phyloP scores from a whole-genome alignment of 2,113 vertebrate genomes.

The Zapornia atra region DNA sequence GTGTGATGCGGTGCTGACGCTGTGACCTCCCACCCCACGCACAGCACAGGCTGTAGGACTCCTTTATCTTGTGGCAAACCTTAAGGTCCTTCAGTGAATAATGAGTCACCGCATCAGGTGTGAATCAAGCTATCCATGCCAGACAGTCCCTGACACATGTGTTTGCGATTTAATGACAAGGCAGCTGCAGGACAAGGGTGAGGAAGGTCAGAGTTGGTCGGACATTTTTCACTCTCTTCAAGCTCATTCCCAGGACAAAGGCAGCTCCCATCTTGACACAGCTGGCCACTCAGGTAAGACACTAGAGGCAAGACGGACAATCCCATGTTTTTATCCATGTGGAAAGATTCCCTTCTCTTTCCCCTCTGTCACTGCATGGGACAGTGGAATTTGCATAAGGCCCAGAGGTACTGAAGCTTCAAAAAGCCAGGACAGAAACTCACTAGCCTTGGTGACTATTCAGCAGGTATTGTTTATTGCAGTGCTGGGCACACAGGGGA shows the following conservation, averaged over 20 bases:
- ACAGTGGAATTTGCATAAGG: not conserved
- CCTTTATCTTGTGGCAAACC: not conserved
- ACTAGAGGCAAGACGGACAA: not conserved
- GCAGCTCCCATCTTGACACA: not conserved
- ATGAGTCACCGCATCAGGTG: not conserved
- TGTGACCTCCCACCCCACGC: rapidly evolving
- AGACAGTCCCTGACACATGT: not conserved
- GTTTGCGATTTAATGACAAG: not conserved
- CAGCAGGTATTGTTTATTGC: too few relatives aligned
- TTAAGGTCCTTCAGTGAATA: not conserved
- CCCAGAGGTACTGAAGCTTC: not conserved
- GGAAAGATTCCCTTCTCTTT: not conserved
- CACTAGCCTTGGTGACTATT: too few relatives aligned
- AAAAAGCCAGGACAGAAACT: too few relatives aligned
- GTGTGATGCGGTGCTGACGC: not conserved
- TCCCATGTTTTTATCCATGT: not conserved
- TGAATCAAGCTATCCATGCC: not conserved
- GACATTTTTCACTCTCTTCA: not conserved
- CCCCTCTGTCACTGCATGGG: not conserved
- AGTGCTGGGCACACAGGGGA: too few relatives aligned
- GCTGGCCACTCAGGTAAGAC: not conserved
- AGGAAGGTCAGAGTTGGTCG: not conserved
- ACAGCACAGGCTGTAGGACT: not conserved
- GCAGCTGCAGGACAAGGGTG: not conserved
- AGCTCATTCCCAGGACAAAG: not conserved